These are phyloP conservation scores for Diadromus collaris DNA, from an alignment of 2,888 invertebrate species.

Conservation along the genomic window DNA sequence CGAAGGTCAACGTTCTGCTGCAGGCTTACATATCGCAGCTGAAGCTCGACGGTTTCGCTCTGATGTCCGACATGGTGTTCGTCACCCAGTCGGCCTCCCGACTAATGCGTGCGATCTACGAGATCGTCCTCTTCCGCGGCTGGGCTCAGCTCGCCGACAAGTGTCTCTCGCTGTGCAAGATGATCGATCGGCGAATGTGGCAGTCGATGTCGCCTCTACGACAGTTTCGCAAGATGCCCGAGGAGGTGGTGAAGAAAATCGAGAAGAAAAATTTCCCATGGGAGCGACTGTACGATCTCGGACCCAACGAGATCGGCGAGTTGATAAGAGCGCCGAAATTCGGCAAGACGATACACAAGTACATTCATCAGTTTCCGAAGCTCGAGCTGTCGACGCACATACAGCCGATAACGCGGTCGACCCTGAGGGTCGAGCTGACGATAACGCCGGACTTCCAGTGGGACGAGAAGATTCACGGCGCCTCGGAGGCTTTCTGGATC, in stretches of 20 bases:
- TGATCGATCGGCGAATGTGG: slow-evolving; percentile 99
- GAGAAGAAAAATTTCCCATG: slow-evolving; percentile 99
- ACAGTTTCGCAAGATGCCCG: slow-evolving; percentile 98
- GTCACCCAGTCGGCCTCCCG: slow-evolving; percentile 98
- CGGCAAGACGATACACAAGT: slow-evolving; percentile 97
- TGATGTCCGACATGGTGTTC: slow-evolving; percentile 99
- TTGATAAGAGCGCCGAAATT: slow-evolving; percentile 94
- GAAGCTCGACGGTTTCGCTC: slow-evolving; percentile 98
- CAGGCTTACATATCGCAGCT: slow-evolving; percentile 99
- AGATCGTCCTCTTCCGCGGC: slow-evolving; percentile 94
- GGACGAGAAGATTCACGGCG: slow-evolving; percentile 96
- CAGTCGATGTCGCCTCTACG: slow-evolving; percentile 99
- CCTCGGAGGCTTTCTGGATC: slow-evolving; percentile 94
- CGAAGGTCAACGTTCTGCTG: slow-evolving; percentile 96
- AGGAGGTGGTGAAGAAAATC: slow-evolving; percentile 97
- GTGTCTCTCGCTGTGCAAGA: slow-evolving; percentile 97
- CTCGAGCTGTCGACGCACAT: slow-evolving; percentile 98
- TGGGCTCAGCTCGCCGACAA: slow-evolving; percentile 99
- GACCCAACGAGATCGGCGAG: slow-evolving; percentile 98
- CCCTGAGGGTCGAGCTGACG: slow-evolving; percentile 96
- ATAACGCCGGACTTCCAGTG: slow-evolving; percentile 99
- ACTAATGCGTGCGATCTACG: slow-evolving; percentile 97
- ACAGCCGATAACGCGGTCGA: slow-evolving; percentile 97
- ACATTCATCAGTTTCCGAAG: slow-evolving; percentile 98
- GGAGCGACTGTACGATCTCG: slow-evolving; percentile 97